Percentiles rank a stretch among this genome's conserved stretches.
Conservation (phyloP, 2,888 invertebrate genomes). For the Hypolimnas misippus region DNA sequence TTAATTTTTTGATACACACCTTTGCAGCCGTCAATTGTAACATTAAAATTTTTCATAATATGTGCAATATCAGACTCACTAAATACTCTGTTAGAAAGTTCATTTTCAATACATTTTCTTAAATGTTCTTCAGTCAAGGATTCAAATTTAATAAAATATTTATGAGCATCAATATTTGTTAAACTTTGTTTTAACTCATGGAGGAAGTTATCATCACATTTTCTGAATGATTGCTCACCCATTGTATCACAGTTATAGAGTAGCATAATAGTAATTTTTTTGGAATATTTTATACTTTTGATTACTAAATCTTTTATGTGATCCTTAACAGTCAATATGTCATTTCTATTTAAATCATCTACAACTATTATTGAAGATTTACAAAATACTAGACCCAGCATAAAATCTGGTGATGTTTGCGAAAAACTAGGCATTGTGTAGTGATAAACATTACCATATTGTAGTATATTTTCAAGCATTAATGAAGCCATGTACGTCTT, state of each 20-base stretch:
- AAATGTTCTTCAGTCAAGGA: slow-evolving; percentile 59
- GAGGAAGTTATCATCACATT: slow-evolving; percentile 61
- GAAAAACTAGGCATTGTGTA: slow-evolving; percentile 71
- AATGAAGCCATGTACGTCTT: slow-evolving; percentile 69
- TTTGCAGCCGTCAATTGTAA: slow-evolving; percentile 74
- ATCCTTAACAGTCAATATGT: slow-evolving; percentile 51
- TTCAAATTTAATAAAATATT: slow-evolving; percentile 63
- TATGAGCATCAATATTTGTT: slow-evolving; percentile 52
- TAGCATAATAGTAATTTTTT: slow-evolving; percentile 64
- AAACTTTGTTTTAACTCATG: slow-evolving; percentile 53
- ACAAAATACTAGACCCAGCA: slow-evolving; percentile 68
- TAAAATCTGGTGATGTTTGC: slow-evolving; percentile 57
- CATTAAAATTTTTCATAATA: slow-evolving; percentile 69
- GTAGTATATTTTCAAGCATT: slow-evolving; percentile 57
- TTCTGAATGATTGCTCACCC: slow-evolving; percentile 50
- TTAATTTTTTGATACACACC: slow-evolving; percentile 74
- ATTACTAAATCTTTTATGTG: slow-evolving; percentile 55
- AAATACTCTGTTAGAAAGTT: slow-evolving; percentile 51
- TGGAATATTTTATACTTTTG: slow-evolving; percentile 62
- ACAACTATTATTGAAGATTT: slow-evolving; percentile 62
- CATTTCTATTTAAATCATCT: slow-evolving; percentile 63
- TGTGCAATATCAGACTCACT: slow-evolving; percentile 50
- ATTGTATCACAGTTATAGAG: slow-evolving; percentile 67
- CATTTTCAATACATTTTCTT: slow-evolving; percentile 65
- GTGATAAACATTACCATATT: slow-evolving; percentile 69